Conservation (phyloP, 2,113 vertebrate species). For the Lipophrys pholis region DNA sequence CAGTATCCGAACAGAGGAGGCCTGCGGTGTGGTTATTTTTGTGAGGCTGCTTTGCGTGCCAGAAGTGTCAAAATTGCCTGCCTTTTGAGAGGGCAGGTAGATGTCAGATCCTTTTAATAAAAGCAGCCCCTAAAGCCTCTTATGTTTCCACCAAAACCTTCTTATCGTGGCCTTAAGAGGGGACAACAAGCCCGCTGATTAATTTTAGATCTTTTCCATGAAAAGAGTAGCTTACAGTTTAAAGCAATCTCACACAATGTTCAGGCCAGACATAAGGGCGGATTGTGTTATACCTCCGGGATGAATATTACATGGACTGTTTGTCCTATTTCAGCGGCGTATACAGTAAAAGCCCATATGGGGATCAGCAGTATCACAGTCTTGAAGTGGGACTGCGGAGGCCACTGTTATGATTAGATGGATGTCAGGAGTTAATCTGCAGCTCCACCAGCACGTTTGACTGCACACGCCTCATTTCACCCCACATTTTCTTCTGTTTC, state of each 20-base stretch:
- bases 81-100: slow-evolving; percentile 81
- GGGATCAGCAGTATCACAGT: slow-evolving; percentile 66
- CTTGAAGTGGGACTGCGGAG: slow-evolving; percentile 40
- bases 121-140: slow-evolving; percentile 80
- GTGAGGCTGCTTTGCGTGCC: slow-evolving; percentile 50
- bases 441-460: slow-evolving; percentile 10
- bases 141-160: slow-evolving; percentile 76
- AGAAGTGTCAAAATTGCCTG: slow-evolving; percentile 67
- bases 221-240: slow-evolving; percentile 83
- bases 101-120: slow-evolving; percentile 82
- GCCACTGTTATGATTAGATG: slow-evolving; percentile 48
- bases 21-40: slow-evolving; percentile 36
- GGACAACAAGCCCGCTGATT: slow-evolving; percentile 79
- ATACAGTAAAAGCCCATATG: slow-evolving; percentile 64
- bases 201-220: slow-evolving; percentile 81
- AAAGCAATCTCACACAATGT: slow-evolving; percentile 75
- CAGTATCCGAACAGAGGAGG: slow-evolving; percentile 31
- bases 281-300: slow-evolving; percentile 53
- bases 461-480: slow-evolving; percentile 8
- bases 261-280: slow-evolving; percentile 47
- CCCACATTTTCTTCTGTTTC: not conserved
- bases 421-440: slow-evolving; percentile 52
- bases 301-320: slow-evolving; percentile 57
- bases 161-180: slow-evolving; percentile 77
- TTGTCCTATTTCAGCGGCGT: slow-evolving; percentile 49